Percentiles rank a stretch among this genome's conserved stretches.
These are phyloP conservation scores for Pogonomyrmex californicus DNA, from an alignment of 1,140 invertebrate species.

Conservation along the genomic window DNA sequence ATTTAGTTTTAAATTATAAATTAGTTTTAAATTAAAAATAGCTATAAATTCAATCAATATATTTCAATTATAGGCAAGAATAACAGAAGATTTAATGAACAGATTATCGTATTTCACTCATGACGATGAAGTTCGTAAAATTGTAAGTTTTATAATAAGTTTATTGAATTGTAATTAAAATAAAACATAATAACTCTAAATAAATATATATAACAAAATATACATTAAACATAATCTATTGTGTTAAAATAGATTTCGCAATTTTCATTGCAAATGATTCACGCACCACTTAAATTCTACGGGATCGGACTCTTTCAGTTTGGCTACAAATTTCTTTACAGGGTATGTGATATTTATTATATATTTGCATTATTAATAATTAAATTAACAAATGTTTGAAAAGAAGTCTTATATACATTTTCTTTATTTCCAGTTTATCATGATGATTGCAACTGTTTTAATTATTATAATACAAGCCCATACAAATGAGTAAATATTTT, in stretches of 20 bases:
- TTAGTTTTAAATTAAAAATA: not conserved
- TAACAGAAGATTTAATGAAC: not conserved
- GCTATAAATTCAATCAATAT: not conserved
- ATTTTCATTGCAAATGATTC: conserved; percentile 24
- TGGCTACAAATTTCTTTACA: conserved; percentile 14
- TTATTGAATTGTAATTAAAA: not conserved
- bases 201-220: not conserved
- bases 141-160: conserved; percentile 5
- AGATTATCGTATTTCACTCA: not conserved
- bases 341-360: not conserved
- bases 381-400: not conserved
- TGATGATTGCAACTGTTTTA: not conserved
- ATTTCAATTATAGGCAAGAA: not conserved
- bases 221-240: not conserved
- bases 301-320: conserved; percentile 23
- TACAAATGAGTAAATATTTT: not conserved
- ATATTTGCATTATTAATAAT: not conserved
- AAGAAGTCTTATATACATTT: not conserved
- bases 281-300: conserved; percentile 7
- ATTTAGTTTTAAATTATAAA: no score
- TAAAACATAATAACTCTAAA: not conserved
- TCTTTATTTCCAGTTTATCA: not conserved
- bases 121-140: not conserved
- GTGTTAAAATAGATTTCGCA: not conserved
- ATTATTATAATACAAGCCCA: conserved; percentile 3